Evolutionary conservation across 2,113 vertebrate genomes (phyloP).

Genomic region (Ptychochromis oligacanthus): DNA sequence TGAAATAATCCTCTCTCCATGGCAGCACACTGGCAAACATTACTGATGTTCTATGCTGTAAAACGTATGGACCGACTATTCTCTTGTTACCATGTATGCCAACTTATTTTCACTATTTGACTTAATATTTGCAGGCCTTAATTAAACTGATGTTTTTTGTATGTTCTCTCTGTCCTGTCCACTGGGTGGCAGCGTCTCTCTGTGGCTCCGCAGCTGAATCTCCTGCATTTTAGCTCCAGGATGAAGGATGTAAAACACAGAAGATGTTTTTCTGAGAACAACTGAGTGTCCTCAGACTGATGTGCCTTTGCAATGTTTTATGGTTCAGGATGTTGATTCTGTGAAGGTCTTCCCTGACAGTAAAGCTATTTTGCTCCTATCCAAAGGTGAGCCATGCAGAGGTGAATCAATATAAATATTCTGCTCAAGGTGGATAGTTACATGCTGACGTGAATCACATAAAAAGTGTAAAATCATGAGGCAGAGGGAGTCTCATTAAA

Average conservation of each 20-base stretch:
- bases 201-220: background rate
- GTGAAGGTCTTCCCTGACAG: background rate
- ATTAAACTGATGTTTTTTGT: no score
- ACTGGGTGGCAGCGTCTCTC: background rate
- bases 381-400: background rate
- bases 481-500: background rate
- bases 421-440: background rate
- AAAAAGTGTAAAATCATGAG: background rate
- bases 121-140: no score
- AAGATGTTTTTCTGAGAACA: background rate
- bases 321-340: no score
- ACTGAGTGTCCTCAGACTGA: no score
- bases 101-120: no score
- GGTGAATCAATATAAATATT: background rate
- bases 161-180: background rate
- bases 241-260: rapidly evolving
- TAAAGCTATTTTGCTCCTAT: background rate
- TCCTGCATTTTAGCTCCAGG: background rate
- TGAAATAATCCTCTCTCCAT: no score
- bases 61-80: no score
- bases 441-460: rapidly evolving
- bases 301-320: no score
- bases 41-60: no score
- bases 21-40: no score
- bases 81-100: no score